These are phyloP conservation scores for Boulengeromyrus knoepffleri DNA, from an alignment of 2,113 vertebrate genomes.

Conservation along the genomic window DNA sequence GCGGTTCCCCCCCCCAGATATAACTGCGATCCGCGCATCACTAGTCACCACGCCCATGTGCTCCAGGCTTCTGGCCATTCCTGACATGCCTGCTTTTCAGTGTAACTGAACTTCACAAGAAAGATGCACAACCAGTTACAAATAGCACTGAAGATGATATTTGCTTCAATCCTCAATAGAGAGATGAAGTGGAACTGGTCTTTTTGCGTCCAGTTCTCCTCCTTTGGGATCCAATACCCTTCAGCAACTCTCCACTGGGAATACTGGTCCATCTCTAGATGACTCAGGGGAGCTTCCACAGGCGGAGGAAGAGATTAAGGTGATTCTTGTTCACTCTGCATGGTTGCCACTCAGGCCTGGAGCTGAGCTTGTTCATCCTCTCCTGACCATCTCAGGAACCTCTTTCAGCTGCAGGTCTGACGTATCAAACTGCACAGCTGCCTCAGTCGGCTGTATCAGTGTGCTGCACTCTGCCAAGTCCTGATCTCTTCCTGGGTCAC, in stretches of 20 bases:
- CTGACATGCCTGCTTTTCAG: neutral
- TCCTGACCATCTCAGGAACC: constrained; percentile 1
- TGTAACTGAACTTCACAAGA: neutral
- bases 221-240: constrained; percentile 17
- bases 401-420: constrained; percentile 19
- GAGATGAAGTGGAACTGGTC: constrained; percentile 24
- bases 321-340: constrained; percentile 23
- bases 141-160: constrained; percentile 21
- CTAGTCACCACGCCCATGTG: neutral
- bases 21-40: too few species aligned
- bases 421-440: constrained; percentile 7
- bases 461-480: constrained; percentile 19
- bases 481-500: constrained; percentile 14
- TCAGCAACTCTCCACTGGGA: constrained; percentile 17
- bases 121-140: neutral
- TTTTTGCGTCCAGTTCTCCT: neutral
- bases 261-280: constrained; percentile 14
- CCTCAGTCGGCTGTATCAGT: neutral
- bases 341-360: constrained; percentile 13
- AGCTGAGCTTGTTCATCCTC: constrained; percentile 17
- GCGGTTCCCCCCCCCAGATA: too few species aligned
- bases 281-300: constrained; percentile 6
- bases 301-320: neutral
- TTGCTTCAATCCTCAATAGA: constrained; percentile 1
- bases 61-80: neutral